A percentile compares a stretch with the other conserved stretches of the same genome.
Conservation (phyloP, 2,888 invertebrate species). For the Helobdella robusta region DNA sequence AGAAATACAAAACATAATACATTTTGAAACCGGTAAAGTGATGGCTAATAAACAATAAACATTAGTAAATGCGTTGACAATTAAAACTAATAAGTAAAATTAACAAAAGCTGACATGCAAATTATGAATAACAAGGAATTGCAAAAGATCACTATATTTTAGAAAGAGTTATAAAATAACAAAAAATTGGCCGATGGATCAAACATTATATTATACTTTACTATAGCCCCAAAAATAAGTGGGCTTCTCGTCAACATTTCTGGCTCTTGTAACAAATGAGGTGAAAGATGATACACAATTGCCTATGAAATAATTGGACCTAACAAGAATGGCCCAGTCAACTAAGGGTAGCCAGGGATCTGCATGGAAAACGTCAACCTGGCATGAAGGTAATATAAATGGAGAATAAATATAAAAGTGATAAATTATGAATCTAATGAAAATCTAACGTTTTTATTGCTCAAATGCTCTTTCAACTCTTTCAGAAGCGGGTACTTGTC, state of each 20-base stretch:
- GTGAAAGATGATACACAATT: constrained; percentile 49
- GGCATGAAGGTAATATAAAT: constrained; percentile 19
- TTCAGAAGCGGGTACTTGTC: constrained; percentile 43
- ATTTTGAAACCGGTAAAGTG: too few relatives aligned
- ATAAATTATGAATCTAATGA: too few relatives aligned
- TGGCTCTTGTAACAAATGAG: constrained; percentile 43
- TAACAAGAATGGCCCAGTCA: constrained; percentile 44
- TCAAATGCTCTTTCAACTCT: constrained; percentile 39
- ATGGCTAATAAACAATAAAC: too few relatives aligned
- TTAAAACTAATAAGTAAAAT: too few relatives aligned
- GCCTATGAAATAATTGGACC: constrained; percentile 45
- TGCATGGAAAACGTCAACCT: constrained; percentile 42
- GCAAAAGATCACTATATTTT: too few relatives aligned
- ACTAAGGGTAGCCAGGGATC: constrained; percentile 46
- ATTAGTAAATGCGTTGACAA: too few relatives aligned
- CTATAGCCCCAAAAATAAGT: constrained; percentile 41
- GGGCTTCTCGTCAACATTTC: constrained; percentile 38
- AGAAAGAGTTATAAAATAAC: background rate
- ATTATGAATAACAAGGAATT: too few relatives aligned
- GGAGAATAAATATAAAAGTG: too few relatives aligned
- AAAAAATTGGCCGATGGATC: background rate
- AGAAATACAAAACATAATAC: too few relatives aligned
- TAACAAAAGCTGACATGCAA: too few relatives aligned
- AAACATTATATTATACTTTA: background rate
- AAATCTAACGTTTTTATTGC: constrained; percentile 36